phyloP scores from a whole-genome alignment of 2,797 vertebrate species.

The Notolepis coatsorum region DNA sequence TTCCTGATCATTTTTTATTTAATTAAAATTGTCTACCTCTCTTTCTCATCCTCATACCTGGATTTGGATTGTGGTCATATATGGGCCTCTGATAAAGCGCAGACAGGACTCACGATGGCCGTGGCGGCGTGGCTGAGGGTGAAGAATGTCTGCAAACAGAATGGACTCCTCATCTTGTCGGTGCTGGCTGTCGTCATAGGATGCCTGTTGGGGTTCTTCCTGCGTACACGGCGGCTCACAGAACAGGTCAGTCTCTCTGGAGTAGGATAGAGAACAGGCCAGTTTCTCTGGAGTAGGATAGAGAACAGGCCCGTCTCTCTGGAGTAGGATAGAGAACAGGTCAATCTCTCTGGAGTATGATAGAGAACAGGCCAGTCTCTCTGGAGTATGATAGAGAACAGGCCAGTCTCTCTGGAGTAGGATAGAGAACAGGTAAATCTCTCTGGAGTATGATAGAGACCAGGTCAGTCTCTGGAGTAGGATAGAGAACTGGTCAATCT shows the following conservation, averaged over 20 bases:
- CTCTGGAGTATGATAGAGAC: too few relatives aligned
- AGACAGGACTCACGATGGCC: slow-evolving; percentile 83
- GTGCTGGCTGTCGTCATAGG: slow-evolving; percentile 94
- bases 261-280: background rate
- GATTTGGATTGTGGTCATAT: slow-evolving; percentile 35
- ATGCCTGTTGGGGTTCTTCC: slow-evolving; percentile 95
- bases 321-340: background rate
- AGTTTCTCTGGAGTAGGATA: too few relatives aligned
- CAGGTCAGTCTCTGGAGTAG: background rate
- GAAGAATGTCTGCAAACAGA: slow-evolving; percentile 92
- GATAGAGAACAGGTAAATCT: too few relatives aligned
- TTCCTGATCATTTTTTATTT: slow-evolving; percentile 18
- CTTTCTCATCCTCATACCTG: slow-evolving; percentile 27
- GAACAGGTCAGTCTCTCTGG: slow-evolving; percentile 89
- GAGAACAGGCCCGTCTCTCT: too few relatives aligned
- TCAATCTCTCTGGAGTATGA: too few relatives aligned
- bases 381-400: too few relatives aligned
- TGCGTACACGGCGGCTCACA: slow-evolving; percentile 91
- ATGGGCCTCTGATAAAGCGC: slow-evolving; percentile 82
- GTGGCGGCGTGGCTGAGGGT: slow-evolving; percentile 87
- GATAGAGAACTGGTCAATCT: too few relatives aligned
- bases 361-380: too few relatives aligned
- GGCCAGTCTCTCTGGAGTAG: background rate
- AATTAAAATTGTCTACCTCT: background rate
- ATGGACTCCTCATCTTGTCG: slow-evolving; percentile 94